These are phyloP conservation scores for Oenanthe oenanthe DNA, from an alignment of 2,113 vertebrate species.

Conservation along the genomic window DNA sequence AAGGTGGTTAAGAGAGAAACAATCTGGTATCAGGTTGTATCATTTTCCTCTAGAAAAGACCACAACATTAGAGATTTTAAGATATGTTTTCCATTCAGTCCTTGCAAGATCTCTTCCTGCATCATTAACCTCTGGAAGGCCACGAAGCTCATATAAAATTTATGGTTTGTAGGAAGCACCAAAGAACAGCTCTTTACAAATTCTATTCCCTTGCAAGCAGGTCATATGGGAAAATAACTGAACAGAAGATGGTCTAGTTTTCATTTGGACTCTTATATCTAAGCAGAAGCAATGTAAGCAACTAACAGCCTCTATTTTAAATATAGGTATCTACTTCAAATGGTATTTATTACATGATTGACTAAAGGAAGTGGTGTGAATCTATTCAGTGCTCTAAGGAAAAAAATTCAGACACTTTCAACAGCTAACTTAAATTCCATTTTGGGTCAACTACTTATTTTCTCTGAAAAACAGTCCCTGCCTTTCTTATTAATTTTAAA, in stretches of 20 bases:
- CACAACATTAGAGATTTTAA: not conserved
- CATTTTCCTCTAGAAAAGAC: not conserved
- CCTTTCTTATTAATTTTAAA: not conserved
- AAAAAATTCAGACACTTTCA: not conserved
- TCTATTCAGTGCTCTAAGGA: not conserved
- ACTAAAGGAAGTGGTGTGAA: not conserved
- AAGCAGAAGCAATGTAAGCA: not conserved
- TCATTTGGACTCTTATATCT: not conserved
- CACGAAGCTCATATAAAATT: not conserved
- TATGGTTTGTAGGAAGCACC: not conserved
- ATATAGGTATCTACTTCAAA: not conserved
- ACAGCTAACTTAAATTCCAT: not conserved
- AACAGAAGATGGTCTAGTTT: not conserved
- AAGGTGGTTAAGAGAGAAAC: not conserved
- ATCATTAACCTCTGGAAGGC: not conserved
- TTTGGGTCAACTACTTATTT: not conserved
- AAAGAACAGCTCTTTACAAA: not conserved
- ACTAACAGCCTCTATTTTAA: not conserved
- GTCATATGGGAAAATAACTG: not conserved
- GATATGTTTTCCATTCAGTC: not conserved
- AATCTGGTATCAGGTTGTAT: not conserved
- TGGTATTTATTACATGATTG: not conserved
- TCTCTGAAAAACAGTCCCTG: not conserved
- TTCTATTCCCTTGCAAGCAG: not conserved
- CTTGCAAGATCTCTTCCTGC: not conserved